Percentiles rank a stretch among this genome's conserved stretches.
phyloP scores from a whole-genome alignment of 2,797 vertebrate species.

The Hydrocynus forskahlii region DNA sequence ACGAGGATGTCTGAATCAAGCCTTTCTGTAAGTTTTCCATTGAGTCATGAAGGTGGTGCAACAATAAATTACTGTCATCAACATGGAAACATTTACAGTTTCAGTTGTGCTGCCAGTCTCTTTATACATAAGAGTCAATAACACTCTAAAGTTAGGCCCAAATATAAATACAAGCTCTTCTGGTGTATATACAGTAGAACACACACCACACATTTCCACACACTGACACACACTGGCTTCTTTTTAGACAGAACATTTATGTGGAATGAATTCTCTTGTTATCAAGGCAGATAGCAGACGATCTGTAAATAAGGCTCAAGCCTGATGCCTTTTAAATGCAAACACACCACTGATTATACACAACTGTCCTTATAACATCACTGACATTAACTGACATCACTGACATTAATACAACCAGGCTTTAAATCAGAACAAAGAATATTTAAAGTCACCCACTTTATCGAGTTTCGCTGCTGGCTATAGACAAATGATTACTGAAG shows the following conservation, averaged over 20 bases:
- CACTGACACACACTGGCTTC: not conserved
- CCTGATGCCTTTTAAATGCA: no score
- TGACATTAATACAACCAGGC: not conserved
- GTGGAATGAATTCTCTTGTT: not conserved
- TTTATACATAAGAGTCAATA: no score
- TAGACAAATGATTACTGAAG: no score
- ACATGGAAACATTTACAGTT: constrained; percentile 19
- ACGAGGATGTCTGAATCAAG: constrained; percentile 9
- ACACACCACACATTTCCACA: not conserved
- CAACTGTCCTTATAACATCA: not conserved
- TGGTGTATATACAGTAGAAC: not conserved
- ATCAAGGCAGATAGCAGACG: not conserved
- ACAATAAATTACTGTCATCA: constrained; percentile 23
- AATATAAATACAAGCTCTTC: not conserved
- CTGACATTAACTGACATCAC: not conserved
- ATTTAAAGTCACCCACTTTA: no score
- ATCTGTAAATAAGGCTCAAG: not conserved
- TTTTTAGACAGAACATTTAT: not conserved
- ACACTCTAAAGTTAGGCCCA: no score
- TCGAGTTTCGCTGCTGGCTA: no score
- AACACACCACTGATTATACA: not conserved
- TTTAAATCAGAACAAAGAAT: not conserved
- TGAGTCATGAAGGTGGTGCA: constrained; percentile 4
- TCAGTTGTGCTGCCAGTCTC: not conserved
- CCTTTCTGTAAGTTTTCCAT: constrained; percentile 23